Conservation (phyloP, 2,888 invertebrate genomes). For the Lysandra coridon region DNA sequence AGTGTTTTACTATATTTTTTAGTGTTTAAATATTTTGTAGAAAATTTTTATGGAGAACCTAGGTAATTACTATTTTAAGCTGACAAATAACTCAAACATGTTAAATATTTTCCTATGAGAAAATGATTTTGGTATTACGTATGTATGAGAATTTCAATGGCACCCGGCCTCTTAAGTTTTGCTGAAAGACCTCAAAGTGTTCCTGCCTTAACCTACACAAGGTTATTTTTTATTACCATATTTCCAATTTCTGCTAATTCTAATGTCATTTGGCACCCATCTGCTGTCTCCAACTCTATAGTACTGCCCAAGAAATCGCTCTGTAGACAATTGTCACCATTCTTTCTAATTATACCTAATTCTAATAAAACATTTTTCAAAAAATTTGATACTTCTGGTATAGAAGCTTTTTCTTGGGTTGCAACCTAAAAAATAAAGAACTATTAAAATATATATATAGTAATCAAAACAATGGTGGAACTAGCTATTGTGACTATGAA, state of each 20-base stretch:
- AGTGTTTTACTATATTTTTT: too few species aligned
- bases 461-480: background rate
- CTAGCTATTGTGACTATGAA: too few species aligned
- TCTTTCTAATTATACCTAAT: slow-evolving; percentile 53
- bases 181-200: too few species aligned
- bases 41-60: too few species aligned
- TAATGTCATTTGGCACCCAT: slow-evolving; percentile 51
- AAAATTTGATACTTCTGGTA: slow-evolving; percentile 51
- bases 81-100: too few species aligned
- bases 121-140: too few species aligned
- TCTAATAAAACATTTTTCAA: slow-evolving; percentile 57
- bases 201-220: too few species aligned
- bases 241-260: slow-evolving; percentile 57
- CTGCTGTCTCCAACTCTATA: slow-evolving; percentile 57
- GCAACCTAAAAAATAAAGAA: background rate
- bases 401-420: background rate
- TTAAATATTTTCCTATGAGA: too few species aligned
- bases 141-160: too few species aligned
- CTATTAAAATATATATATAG: background rate
- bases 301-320: slow-evolving; percentile 47
- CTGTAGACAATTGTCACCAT: slow-evolving; percentile 45
- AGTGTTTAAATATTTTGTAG: too few species aligned
- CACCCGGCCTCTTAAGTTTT: too few species aligned
- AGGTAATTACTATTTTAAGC: too few species aligned
- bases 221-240: slow-evolving; percentile 39